Evolutionary conservation across 53 echinoderm and acorn worm genomes (phyloP), one percentile per base, ranked within the genome.

Genomic region (Holothuria scabra): DNA sequence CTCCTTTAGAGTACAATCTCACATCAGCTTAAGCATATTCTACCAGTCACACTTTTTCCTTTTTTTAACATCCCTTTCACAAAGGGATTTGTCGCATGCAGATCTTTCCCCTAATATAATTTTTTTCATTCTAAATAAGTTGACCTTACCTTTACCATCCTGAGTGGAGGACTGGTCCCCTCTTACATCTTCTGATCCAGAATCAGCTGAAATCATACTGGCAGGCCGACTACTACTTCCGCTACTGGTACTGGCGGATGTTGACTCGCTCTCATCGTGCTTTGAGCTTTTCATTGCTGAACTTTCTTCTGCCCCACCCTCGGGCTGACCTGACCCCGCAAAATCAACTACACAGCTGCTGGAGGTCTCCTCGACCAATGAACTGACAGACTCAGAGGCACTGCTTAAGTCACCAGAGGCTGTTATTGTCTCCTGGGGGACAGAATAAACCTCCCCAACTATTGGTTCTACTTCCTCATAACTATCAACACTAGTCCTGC

Each of bases 181-280:
- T 24, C 44, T 60, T 4, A 33, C 46, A 21, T 81, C 82, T 25
- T 81, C 82, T 21, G 82, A 63, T 19, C 62, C 82, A 0, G 82
- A 81, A 63, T 81, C 82, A 18, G 82, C 82, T 3, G 82, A 81
- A 12, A 64, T 46, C 64, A 81, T 81, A 33, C 82, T 81, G 9
- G 44, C 64, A 30, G 82, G 82, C 12, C 82, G 82, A 26, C 76
- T 76, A 30, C 79, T 59, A 22, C 59, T 33, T 64, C 82, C 62
- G 63, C 82, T 64, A 49, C 60, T 81, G 34, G n/a, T 80, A 60
- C 58, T 61, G n/a, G 62, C 64, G 4, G 46, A 61, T 13, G 65
- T 64, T 12, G 62, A 81, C 22, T 24, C 44, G 21, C 37, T 64
- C 65, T 61, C 82, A 20, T 63, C 62, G 23, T 61, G 62, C 25